A percentile compares a stretch with the other conserved stretches of the same genome.
phyloP scores from a whole-genome alignment of 1,140 invertebrate species.

The Pygmarrhopalites habei region DNA sequence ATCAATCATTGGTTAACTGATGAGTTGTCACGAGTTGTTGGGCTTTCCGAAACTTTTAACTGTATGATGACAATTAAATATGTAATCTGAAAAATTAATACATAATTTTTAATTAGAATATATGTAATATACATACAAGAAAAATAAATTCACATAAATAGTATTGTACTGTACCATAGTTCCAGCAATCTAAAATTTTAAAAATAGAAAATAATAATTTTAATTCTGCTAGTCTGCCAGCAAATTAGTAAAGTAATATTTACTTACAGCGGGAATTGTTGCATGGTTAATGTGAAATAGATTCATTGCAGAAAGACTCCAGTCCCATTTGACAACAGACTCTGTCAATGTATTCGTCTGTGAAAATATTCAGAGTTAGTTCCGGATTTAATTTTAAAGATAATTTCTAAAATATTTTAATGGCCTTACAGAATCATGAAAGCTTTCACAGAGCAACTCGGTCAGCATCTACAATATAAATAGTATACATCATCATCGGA shows the following conservation, averaged over 20 bases:
- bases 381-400: too few species aligned
- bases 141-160: too few species aligned
- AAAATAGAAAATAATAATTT: neutral
- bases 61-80: constrained; percentile 3
- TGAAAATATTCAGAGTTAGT: neutral
- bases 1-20: neutral
- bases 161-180: too few species aligned
- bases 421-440: constrained; percentile 4
- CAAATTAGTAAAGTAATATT: neutral
- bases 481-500: too few species aligned
- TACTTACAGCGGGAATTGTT: neutral
- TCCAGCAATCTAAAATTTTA: neutral
- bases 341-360: neutral
- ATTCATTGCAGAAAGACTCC: neutral
- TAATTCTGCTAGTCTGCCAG: neutral
- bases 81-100: too few species aligned
- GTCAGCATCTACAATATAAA: too few species aligned
- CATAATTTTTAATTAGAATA: too few species aligned
- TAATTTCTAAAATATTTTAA: neutral
- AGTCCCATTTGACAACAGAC: neutral
- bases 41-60: constrained; percentile 1
- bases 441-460: neutral
- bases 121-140: too few species aligned
- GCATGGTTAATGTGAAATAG: constrained; percentile 5
- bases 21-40: neutral